A percentile compares a stretch with the other conserved stretches of the same genome.
Conservation (phyloP, 2,797 vertebrate species). For the Silurus aristotelis region DNA sequence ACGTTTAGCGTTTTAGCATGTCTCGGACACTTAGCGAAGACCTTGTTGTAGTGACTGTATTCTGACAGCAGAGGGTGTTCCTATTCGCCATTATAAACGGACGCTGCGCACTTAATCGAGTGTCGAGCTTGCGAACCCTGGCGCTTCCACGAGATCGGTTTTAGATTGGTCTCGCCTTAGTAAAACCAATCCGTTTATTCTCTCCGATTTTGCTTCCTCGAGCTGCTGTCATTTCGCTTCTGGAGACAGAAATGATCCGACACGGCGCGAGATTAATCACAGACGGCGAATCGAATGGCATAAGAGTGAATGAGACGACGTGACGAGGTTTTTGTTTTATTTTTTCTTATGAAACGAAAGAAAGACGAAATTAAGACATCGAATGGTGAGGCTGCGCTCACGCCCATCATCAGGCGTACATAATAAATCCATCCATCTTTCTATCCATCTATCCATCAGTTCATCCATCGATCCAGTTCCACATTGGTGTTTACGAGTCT, state of each 20-base stretch:
- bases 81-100: conserved; percentile 61
- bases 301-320: conserved; percentile 42
- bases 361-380: conserved; percentile 57
- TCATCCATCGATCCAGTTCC: not conserved
- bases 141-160: conserved; percentile 21
- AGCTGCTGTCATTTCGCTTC: conserved; percentile 54
- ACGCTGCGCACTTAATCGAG: conserved; percentile 53
- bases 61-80: conserved; percentile 44
- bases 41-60: not conserved
- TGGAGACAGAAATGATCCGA: conserved; percentile 47
- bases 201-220: conserved; percentile 41
- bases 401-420: conserved; percentile 30
- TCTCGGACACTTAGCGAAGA: no score
- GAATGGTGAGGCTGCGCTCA: conserved; percentile 55
- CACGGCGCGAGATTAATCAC: conserved; percentile 39
- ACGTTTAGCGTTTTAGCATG: no score
- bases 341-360: not conserved
- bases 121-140: conserved; percentile 36
- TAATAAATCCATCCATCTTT: conserved; percentile 4
- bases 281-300: conserved; percentile 41
- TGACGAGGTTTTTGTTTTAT: not conserved
- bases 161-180: conserved; percentile 51
- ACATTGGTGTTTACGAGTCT: not conserved
- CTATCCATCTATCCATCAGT: not conserved
- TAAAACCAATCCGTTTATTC: conserved; percentile 50